Evolutionary conservation across 2,888 invertebrate species (phyloP).

Genomic region (Drosophila kuntzei): DNA sequence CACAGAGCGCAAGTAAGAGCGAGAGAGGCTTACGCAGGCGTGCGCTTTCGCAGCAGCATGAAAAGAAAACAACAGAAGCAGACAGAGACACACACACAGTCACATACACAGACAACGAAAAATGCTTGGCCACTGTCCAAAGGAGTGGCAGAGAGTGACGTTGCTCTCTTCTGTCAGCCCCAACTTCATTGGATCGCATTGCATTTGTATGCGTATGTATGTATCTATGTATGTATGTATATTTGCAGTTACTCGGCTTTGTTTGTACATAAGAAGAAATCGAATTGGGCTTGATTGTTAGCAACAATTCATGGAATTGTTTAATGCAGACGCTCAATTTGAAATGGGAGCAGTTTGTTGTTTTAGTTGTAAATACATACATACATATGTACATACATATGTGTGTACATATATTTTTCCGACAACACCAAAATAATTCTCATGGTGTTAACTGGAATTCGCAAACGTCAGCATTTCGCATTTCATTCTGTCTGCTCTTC

Average conservation of each 20-base stretch:
- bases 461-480: constrained; percentile 49
- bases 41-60: constrained; percentile 40
- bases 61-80: constrained; percentile 38
- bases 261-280: constrained; percentile 36
- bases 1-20: constrained; percentile 22
- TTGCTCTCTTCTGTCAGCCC: constrained; percentile 13
- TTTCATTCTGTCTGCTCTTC: constrained; percentile 28
- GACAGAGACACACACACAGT: background rate
- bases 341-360: constrained; percentile 36
- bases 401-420: background rate
- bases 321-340: constrained; percentile 32
- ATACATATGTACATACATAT: background rate
- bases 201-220: constrained; percentile 23
- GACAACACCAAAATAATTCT: constrained; percentile 22
- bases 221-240: constrained; percentile 6
- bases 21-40: constrained; percentile 52
- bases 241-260: constrained; percentile 27
- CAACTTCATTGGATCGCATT: constrained; percentile 41
- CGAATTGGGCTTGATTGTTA: constrained; percentile 39
- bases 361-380: too few species aligned
- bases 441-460: constrained; percentile 40
- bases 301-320: constrained; percentile 43
- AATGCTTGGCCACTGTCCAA: constrained; percentile 38
- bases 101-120: constrained; percentile 4
- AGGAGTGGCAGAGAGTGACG: constrained; percentile 56